phyloP scores from a whole-genome alignment of 2,888 invertebrate species.

The Liodrosophila aerea region DNA sequence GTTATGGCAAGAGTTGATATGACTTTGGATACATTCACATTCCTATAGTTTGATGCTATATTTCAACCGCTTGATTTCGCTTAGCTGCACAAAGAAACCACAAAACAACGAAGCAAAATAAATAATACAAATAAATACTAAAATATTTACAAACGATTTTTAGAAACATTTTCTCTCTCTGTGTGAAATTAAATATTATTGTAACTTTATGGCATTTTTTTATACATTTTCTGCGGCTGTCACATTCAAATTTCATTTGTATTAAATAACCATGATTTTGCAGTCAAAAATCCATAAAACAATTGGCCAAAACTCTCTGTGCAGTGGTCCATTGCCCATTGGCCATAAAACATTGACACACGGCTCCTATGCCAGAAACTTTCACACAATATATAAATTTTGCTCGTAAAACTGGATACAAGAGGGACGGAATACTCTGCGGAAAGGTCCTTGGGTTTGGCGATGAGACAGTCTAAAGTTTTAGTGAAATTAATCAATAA shows the following conservation, averaged over 20 bases:
- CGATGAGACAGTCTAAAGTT: too few species aligned
- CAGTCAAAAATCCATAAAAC: slow-evolving; percentile 37
- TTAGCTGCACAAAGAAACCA: slow-evolving; percentile 20
- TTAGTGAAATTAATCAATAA: too few species aligned
- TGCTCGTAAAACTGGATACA: neutral
- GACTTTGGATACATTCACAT: slow-evolving; percentile 28
- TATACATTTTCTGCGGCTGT: neutral
- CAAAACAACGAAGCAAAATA: slow-evolving; percentile 10
- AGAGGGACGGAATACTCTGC: slow-evolving; percentile 4
- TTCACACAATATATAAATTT: slow-evolving; percentile 7
- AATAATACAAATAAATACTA: too few species aligned
- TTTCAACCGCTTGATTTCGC: slow-evolving; percentile 21
- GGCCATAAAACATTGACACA: slow-evolving; percentile 46
- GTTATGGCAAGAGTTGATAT: too few species aligned
- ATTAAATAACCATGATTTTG: slow-evolving; percentile 47
- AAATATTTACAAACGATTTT: too few species aligned
- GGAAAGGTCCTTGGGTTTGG: neutral
- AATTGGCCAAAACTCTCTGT: slow-evolving; percentile 31
- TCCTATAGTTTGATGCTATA: slow-evolving; percentile 15
- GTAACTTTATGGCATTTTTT: slow-evolving; percentile 2
- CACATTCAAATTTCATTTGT: slow-evolving; percentile 33
- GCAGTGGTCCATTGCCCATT: slow-evolving; percentile 15
- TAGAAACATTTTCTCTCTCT: too few species aligned
- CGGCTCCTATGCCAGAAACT: slow-evolving; percentile 5
- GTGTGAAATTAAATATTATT: neutral